phyloP scores from a whole-genome alignment of 23 tunicate genomes.

The Halocynthia roretzi region DNA sequence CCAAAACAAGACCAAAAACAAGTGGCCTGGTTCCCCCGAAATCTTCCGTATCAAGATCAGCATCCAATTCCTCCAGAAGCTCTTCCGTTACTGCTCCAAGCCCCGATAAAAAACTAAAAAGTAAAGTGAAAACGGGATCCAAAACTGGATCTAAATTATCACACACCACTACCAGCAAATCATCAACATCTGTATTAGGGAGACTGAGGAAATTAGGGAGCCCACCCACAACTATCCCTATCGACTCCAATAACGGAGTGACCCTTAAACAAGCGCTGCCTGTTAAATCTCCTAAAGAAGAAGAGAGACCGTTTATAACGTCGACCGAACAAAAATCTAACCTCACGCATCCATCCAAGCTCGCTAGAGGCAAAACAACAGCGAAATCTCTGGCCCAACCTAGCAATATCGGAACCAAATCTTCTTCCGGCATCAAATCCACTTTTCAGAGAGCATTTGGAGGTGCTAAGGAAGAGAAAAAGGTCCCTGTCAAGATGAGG shows the following conservation, averaged over 20 bases:
- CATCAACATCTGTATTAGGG: slow-evolving; percentile 41
- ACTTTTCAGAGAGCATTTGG: slow-evolving; percentile 11
- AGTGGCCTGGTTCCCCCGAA: slow-evolving; percentile 20
- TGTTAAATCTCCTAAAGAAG: slow-evolving; percentile 37
- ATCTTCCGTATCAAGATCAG: slow-evolving; percentile 12
- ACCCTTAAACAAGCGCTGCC: slow-evolving; percentile 11
- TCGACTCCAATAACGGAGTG: slow-evolving; percentile 9
- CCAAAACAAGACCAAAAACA: background rate
- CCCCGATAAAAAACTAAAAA: slow-evolving; percentile 5
- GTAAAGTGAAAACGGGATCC: slow-evolving; percentile 18
- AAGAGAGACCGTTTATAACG: slow-evolving; percentile 7
- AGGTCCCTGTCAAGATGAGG: background rate
- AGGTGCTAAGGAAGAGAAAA: slow-evolving; percentile 7
- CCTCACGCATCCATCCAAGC: background rate
- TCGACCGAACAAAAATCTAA: background rate
- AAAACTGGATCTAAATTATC: slow-evolving; percentile 4
- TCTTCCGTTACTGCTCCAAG: slow-evolving; percentile 13
- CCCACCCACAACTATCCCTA: slow-evolving; percentile 15
- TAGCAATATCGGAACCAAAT: slow-evolving; percentile 1
- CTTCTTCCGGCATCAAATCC: slow-evolving; percentile 2
- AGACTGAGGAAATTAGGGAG: slow-evolving; percentile 50
- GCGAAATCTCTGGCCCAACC: background rate
- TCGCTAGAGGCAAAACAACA: no score
- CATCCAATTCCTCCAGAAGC: slow-evolving; percentile 16
- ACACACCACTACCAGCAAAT: background rate